These are phyloP conservation scores for Quadriops clusia DNA, from an alignment of 2,888 invertebrate species.

Conservation along the genomic window DNA sequence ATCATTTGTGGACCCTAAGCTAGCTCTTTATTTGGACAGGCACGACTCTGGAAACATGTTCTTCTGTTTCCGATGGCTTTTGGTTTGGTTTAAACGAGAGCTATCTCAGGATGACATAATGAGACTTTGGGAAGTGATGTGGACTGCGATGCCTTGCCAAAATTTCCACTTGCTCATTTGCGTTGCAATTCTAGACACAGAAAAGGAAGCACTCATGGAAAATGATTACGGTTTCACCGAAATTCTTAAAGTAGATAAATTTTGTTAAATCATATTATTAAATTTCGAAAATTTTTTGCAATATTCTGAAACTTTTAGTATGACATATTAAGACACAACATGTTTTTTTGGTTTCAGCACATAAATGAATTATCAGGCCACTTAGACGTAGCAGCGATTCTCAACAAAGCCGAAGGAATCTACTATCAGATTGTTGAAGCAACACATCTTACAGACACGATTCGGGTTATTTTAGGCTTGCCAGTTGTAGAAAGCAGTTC, in stretches of 20 bases:
- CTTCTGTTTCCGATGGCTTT: constrained; percentile 96
- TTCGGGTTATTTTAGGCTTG: constrained; percentile 61
- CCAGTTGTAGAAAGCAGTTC: constrained; percentile 21
- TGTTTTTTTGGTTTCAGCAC: constrained; percentile 51
- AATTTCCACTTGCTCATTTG: constrained; percentile 93
- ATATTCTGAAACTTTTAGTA: no score
- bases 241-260: constrained; percentile 66
- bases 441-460: constrained; percentile 56
- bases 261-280: constrained; percentile 4
- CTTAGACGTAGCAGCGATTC: constrained; percentile 68
- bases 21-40: constrained; percentile 74
- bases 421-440: constrained; percentile 73
- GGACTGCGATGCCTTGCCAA: constrained; percentile 88
- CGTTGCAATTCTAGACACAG: constrained; percentile 83
- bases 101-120: constrained; percentile 77
- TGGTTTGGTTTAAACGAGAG: constrained; percentile 86
- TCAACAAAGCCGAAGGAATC: constrained; percentile 85
- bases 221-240: constrained; percentile 92
- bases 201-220: constrained; percentile 78
- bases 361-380: constrained; percentile 88
- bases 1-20: constrained; percentile 68
- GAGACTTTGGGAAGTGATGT: constrained; percentile 90
- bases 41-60: constrained; percentile 95
- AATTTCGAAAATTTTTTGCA: constrained; percentile 2
- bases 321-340: no score